These are phyloP conservation scores for Phyto melanocephala DNA, from an alignment of 2,888 invertebrate species.

Conservation along the genomic window DNA sequence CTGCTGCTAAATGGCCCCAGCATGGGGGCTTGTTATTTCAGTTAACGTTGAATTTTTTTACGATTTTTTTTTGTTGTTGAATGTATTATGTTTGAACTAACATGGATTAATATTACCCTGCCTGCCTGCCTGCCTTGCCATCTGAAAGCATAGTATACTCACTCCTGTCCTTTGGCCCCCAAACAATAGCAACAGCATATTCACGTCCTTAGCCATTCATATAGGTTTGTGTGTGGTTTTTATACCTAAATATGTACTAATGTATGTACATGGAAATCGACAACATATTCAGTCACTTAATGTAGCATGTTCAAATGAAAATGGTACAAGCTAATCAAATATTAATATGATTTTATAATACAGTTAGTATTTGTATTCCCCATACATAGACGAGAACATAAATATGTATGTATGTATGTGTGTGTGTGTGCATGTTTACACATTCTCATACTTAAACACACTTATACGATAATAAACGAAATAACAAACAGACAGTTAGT, in stretches of 20 bases:
- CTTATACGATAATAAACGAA: background rate
- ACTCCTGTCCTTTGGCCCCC: constrained; percentile 35
- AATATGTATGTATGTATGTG: too few relatives aligned
- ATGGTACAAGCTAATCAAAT: constrained; percentile 65
- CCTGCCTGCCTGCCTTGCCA: constrained; percentile 17
- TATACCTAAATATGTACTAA: too few relatives aligned
- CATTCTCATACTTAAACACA: background rate
- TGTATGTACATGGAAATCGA: constrained; percentile 9
- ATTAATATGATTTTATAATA: constrained; percentile 65
- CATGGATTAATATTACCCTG: constrained; percentile 54
- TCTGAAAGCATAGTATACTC: constrained; percentile 22
- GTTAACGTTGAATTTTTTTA: constrained; percentile 24
- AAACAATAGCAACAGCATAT: constrained; percentile 5
- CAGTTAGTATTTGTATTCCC: constrained; percentile 57
- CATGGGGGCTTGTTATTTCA: constrained; percentile 54
- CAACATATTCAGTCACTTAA: constrained; percentile 64
- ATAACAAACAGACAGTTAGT: constrained; percentile 13
- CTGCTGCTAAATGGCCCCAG: constrained; percentile 62
- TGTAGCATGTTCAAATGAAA: constrained; percentile 61
- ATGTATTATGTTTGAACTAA: constrained; percentile 36
- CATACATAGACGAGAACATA: too few relatives aligned
- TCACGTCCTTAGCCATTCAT: constrained; percentile 8
- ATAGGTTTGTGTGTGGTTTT: background rate
- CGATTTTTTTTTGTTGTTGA: background rate
- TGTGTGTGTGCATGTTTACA: constrained; percentile 3